Evolutionary conservation across 37 sponge, comb jelly and placozoan genomes (phyloP).

Genomic region (Axinella damicornis): DNA sequence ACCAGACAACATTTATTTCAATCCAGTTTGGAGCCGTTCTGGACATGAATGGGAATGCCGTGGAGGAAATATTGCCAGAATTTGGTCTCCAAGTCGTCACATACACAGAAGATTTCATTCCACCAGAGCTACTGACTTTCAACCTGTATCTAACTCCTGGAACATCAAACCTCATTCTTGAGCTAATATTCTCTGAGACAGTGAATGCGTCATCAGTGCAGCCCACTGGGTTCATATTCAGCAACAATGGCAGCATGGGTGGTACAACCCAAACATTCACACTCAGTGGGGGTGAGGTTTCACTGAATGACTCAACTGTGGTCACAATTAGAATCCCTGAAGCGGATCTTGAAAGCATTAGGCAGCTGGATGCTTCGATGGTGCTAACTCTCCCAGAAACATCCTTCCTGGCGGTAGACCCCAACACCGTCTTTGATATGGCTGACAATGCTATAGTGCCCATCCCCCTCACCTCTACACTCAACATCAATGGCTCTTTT

Average conservation of each 20-base stretch:
- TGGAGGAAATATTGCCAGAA: conserved; percentile 32
- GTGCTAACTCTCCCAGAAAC: conserved; percentile 74
- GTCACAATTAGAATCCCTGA: conserved; percentile 56
- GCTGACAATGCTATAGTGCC: conserved; percentile 61
- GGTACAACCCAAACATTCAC: conserved; percentile 25
- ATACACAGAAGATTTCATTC: conserved; percentile 66
- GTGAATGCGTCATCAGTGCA: conserved; percentile 79
- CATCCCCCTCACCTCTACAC: conserved; percentile 32
- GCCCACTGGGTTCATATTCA: conserved; percentile 70
- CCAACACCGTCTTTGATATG: conserved; percentile 63
- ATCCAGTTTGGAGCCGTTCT: conserved; percentile 54
- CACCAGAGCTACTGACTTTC: conserved; percentile 70
- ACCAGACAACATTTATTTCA: conserved; percentile 65
- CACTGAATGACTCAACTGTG: conserved; percentile 62
- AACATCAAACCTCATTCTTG: conserved; percentile 57
- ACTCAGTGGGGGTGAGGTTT: conserved; percentile 79
- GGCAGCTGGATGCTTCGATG: conserved; percentile 57
- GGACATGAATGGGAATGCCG: conserved; percentile 81
- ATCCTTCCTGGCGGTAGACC: conserved; percentile 59
- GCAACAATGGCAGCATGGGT: conserved; percentile 48
- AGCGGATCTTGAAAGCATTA: conserved; percentile 69
- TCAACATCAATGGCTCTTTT: conserved; percentile 48
- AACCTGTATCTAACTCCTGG: conserved; percentile 61
- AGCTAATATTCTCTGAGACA: conserved; percentile 90
- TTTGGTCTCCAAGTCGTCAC: conserved; percentile 37